These are phyloP conservation scores for Apis florea DNA, from an alignment of 1,140 invertebrate genomes.

Conservation along the genomic window DNA sequence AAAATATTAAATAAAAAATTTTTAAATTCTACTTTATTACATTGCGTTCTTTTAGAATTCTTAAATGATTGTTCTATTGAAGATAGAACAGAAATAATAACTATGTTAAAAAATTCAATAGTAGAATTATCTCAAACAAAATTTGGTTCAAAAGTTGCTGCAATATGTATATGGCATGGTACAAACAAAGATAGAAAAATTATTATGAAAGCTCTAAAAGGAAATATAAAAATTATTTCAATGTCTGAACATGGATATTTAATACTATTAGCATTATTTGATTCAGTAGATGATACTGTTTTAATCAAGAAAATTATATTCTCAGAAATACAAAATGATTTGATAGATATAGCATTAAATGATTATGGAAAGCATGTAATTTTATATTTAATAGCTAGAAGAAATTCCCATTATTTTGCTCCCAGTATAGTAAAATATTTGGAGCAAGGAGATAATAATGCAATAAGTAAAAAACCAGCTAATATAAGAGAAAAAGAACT, in stretches of 20 bases:
- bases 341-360: constrained; percentile 86
- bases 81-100: constrained; percentile 87
- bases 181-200: constrained; percentile 89
- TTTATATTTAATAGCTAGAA: constrained; percentile 91
- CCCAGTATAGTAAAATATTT: constrained; percentile 86
- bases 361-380: constrained; percentile 88
- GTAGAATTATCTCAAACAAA: constrained; percentile 91
- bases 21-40: constrained; percentile 83
- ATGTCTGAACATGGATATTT: constrained; percentile 93
- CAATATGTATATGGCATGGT: constrained; percentile 92
- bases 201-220: constrained; percentile 91
- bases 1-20: constrained; percentile 87
- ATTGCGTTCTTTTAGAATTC: constrained; percentile 91
- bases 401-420: constrained; percentile 88
- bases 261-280: constrained; percentile 91
- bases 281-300: constrained; percentile 96
- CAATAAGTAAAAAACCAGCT: constrained; percentile 90
- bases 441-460: constrained; percentile 85
- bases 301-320: constrained; percentile 92
- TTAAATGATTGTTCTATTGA: constrained; percentile 85
- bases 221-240: constrained; percentile 89
- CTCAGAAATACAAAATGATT: constrained; percentile 86
- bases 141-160: constrained; percentile 89
- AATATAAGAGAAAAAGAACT: constrained; percentile 88
- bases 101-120: constrained; percentile 85